A percentile compares a stretch with the other conserved stretches of the same genome.
Conservation (phyloP, 2,797 vertebrate species). For the Periparus ater region DNA sequence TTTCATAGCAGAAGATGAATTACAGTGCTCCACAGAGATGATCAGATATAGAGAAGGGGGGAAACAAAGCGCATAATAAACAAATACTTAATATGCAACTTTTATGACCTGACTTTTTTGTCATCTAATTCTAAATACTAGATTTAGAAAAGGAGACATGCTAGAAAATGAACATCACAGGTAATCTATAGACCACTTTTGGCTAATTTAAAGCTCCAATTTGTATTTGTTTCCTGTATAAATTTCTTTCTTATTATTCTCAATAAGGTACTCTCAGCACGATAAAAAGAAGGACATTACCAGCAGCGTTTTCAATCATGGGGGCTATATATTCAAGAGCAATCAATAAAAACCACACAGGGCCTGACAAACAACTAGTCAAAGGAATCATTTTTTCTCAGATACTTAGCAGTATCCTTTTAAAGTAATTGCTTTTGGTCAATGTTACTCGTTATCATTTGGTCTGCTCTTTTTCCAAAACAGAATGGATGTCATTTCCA, state of each 20-base stretch:
- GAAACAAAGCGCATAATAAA: neutral
- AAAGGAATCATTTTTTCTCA: constrained; percentile 89
- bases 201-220: constrained; percentile 69
- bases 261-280: constrained; percentile 70
- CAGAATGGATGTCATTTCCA: constrained; percentile 72
- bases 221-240: constrained; percentile 80
- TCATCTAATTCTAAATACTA: neutral
- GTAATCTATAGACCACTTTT: constrained; percentile 62
- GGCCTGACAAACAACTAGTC: constrained; percentile 89
- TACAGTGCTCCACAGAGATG: neutral
- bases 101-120: neutral
- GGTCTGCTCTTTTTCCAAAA: constrained; percentile 88
- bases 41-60: neutral
- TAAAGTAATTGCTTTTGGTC: constrained; percentile 96
- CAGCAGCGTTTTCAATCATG: constrained; percentile 88
- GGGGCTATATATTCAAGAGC: constrained; percentile 88
- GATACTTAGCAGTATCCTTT: constrained; percentile 92
- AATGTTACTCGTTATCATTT: constrained; percentile 91
- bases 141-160: neutral
- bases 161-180: constrained; percentile 72
- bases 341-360: constrained; percentile 90
- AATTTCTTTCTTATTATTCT: constrained; percentile 85
- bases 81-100: constrained; percentile 4
- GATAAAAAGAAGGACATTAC: constrained; percentile 82
- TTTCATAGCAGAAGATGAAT: neutral